These are phyloP conservation scores for Drosophila vallismaia DNA, from an alignment of 2,888 invertebrate species.

Conservation along the genomic window DNA sequence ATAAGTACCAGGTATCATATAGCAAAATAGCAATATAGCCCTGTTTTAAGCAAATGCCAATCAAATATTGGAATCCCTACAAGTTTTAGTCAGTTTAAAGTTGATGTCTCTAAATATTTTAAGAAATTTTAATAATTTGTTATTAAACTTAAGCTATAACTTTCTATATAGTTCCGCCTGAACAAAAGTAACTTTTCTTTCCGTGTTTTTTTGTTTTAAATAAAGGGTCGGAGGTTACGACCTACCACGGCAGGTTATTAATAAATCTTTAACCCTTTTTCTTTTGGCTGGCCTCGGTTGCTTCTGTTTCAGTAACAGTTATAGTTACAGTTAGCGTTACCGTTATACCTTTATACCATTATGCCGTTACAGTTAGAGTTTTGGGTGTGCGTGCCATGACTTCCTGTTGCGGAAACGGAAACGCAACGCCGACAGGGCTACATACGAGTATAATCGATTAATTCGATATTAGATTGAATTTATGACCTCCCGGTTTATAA, in stretches of 20 bases:
- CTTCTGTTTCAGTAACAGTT: constrained; percentile 6
- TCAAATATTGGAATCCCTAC: too few species aligned
- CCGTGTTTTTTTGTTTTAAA: constrained; percentile 48
- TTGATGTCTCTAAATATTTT: too few species aligned
- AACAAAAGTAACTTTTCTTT: constrained; percentile 3
- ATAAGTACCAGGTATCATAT: too few species aligned
- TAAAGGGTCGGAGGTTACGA: constrained; percentile 3
- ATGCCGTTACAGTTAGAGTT: background rate
- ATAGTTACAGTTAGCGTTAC: constrained; percentile 17
- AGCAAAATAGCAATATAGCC: too few species aligned
- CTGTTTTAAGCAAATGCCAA: too few species aligned
- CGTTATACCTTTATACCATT: constrained; percentile 3
- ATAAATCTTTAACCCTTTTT: constrained; percentile 83
- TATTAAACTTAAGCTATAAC: too few species aligned
- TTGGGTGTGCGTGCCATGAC: constrained; percentile 47
- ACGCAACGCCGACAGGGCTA: constrained; percentile 82
- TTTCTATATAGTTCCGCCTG: too few species aligned
- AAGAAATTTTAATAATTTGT: too few species aligned
- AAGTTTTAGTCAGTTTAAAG: too few species aligned
- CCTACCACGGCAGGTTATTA: constrained; percentile 62
- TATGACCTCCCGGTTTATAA: constrained; percentile 58
- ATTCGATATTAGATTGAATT: constrained; percentile 84
- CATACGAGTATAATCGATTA: constrained; percentile 82
- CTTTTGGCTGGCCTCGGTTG: constrained; percentile 20
- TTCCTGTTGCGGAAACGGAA: constrained; percentile 82